Conservation (phyloP, 1,140 invertebrate genomes). For the Coboldia fuscipes region DNA sequence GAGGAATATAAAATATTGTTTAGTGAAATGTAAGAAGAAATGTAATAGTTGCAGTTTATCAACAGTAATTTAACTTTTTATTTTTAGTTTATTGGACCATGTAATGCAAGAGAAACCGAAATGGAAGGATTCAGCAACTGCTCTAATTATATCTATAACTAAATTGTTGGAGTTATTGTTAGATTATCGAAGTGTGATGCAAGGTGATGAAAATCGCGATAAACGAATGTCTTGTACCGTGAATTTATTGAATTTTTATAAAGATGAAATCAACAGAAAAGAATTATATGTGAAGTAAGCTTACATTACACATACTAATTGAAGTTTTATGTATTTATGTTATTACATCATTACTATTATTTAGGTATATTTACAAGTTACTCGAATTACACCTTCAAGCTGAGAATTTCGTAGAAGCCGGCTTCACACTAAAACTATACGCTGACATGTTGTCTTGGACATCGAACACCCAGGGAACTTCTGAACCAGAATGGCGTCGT, state of each 20-base stretch:
- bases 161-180: conserved; percentile 67
- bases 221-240: conserved; percentile 95
- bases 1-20: conserved; percentile 80
- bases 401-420: conserved; percentile 91
- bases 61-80: neutral
- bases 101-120: conserved; percentile 65
- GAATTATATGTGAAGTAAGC: conserved; percentile 74
- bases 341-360: neutral
- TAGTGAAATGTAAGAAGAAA: conserved; percentile 71
- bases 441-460: conserved; percentile 80
- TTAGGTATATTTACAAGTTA: conserved; percentile 79
- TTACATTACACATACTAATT: neutral
- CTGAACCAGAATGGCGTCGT: conserved; percentile 69
- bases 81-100: conserved; percentile 55
- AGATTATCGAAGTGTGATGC: conserved; percentile 82
- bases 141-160: conserved; percentile 81
- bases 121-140: conserved; percentile 76
- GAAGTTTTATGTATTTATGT: neutral
- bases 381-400: conserved; percentile 83
- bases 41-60: neutral
- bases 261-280: conserved; percentile 84
- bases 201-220: conserved; percentile 77
- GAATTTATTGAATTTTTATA: conserved; percentile 92
- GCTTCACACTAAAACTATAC: conserved; percentile 84
- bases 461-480: conserved; percentile 35